Evolutionary conservation across 2,888 invertebrate species (phyloP).

Genomic region (Rhogogaster chlorosoma): DNA sequence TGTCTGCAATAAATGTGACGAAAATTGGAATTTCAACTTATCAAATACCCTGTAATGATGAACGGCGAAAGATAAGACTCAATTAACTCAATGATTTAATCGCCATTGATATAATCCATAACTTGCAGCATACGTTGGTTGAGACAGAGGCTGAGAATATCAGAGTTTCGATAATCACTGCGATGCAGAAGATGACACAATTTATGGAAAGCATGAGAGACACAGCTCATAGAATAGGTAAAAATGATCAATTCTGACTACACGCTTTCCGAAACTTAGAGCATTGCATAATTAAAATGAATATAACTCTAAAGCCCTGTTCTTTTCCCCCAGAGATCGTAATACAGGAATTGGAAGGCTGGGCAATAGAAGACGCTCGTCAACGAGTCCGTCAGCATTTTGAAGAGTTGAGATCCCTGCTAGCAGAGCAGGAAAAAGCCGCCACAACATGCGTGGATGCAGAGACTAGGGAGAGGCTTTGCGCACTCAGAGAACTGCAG

Average conservation of each 20-base stretch:
- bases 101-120: conserved; percentile 1
- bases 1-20: background rate
- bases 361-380: conserved; percentile 71
- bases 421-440: conserved; percentile 79
- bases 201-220: conserved; percentile 80
- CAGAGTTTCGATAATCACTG: conserved; percentile 78
- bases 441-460: conserved; percentile 80
- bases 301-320: background rate
- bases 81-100: conserved; percentile 28
- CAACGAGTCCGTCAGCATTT: conserved; percentile 79
- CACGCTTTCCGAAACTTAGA: background rate
- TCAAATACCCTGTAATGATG: background rate
- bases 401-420: conserved; percentile 78
- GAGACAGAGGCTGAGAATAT: conserved; percentile 81
- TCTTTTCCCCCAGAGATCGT: conserved; percentile 71
- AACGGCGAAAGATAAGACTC: background rate
- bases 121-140: conserved; percentile 78
- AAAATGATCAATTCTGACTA: conserved; percentile 34
- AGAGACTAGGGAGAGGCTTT: conserved; percentile 79
- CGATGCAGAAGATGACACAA: conserved; percentile 79
- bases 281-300: background rate
- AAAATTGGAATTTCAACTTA: background rate
- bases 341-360: conserved; percentile 67
- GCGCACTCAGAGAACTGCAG: conserved; percentile 79
- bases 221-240: conserved; percentile 78